These are phyloP conservation scores for Donacobius atricapilla DNA, from an alignment of 2,113 vertebrate genomes.

Conservation along the genomic window DNA sequence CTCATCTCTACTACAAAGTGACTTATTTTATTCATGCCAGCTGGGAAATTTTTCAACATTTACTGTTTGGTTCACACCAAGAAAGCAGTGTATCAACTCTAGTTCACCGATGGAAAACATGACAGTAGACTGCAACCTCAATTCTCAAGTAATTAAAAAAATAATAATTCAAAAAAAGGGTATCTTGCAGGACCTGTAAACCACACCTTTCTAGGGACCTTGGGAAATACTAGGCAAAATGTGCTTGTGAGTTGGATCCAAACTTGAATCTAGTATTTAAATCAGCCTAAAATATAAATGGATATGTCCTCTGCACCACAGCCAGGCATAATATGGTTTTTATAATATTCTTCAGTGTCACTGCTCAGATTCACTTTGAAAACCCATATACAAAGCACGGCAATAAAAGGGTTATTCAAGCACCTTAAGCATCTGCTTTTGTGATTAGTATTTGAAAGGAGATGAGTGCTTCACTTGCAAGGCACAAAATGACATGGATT, in stretches of 20 bases:
- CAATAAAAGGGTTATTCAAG: constrained; percentile 59
- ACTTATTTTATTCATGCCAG: neutral
- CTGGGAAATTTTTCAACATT: neutral
- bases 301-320: neutral
- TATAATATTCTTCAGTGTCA: neutral
- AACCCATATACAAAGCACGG: neutral
- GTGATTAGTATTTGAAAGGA: constrained; percentile 68
- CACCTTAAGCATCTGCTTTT: constrained; percentile 57
- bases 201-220: neutral
- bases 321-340: neutral
- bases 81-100: neutral
- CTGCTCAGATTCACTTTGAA: neutral
- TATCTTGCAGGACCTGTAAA: neutral
- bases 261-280: neutral
- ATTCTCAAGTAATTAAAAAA: neutral
- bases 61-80: neutral
- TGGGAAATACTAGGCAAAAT: neutral
- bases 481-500: constrained; percentile 71
- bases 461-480: constrained; percentile 57
- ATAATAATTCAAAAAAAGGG: rapidly evolving
- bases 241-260: neutral
- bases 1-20: neutral
- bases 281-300: neutral
- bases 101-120: neutral
- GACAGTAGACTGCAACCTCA: neutral